Percentiles rank a stretch among this genome's conserved stretches.
Evolutionary conservation across 2,797 vertebrate species (phyloP).

Genomic region (Pipistrellus pygmaeus): DNA sequence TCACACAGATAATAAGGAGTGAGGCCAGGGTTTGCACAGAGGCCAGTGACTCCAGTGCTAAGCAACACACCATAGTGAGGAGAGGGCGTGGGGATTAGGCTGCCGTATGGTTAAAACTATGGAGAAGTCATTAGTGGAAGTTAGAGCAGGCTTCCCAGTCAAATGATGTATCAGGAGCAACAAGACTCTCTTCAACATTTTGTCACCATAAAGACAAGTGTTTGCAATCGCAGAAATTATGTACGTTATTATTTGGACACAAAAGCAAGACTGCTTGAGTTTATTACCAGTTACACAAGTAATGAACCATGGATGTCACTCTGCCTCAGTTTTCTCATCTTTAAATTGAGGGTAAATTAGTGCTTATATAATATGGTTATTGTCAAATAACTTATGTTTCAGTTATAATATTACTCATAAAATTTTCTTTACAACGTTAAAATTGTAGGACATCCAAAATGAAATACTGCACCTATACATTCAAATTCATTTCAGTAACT

Average conservation of each 20-base stretch:
- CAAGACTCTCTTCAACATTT: neutral
- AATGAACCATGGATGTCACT: neutral
- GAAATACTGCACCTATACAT: neutral
- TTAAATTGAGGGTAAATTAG: neutral
- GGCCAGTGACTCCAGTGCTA: neutral
- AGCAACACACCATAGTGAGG: rapidly evolving
- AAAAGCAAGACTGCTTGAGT: neutral
- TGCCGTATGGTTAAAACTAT: neutral
- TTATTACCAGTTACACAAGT: neutral
- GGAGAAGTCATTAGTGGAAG: neutral
- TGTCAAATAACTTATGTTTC: neutral
- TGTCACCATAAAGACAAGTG: neutral
- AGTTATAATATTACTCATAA: neutral
- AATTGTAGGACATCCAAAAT: neutral
- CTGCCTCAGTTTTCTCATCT: constrained; percentile 1
- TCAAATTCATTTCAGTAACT: neutral
- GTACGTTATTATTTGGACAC: neutral
- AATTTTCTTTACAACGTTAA: neutral
- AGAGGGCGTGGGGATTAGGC: neutral
- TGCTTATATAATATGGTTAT: neutral
- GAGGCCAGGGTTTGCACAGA: neutral
- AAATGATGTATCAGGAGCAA: neutral
- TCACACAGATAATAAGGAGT: neutral
- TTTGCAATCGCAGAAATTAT: neutral
- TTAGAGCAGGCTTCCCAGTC: neutral